phyloP scores from a whole-genome alignment of 2,113 vertebrate species.

The Triplophysa tibetana region DNA sequence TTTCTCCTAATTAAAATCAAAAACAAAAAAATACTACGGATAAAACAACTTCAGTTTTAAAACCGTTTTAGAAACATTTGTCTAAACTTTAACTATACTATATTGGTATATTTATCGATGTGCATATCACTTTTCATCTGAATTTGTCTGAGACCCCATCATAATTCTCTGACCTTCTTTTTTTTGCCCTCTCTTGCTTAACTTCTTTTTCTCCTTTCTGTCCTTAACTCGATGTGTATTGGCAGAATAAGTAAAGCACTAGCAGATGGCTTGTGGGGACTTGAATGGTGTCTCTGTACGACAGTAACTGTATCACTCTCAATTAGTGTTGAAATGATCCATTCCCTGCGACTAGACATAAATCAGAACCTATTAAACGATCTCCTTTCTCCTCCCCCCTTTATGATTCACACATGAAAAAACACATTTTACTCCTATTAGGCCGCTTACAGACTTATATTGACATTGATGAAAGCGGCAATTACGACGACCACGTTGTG shows the following conservation, averaged over 20 bases:
- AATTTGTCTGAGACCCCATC: background rate
- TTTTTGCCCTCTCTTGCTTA: constrained; percentile 3
- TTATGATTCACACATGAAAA: constrained; percentile 70
- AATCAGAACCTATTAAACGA: constrained; percentile 63
- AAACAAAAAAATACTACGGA: no score
- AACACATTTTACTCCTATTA: constrained; percentile 65
- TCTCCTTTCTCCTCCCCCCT: constrained; percentile 43
- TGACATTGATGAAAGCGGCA: constrained; percentile 70
- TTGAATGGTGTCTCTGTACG: constrained; percentile 73
- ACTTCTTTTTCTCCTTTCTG: constrained; percentile 43
- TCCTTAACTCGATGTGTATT: background rate
- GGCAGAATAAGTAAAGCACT: constrained; percentile 64
- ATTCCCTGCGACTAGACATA: constrained; percentile 64
- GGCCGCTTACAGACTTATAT: constrained; percentile 65
- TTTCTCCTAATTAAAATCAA: no score
- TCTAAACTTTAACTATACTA: background rate
- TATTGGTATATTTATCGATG: no score
- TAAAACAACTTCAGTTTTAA: background rate
- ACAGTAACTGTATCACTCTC: constrained; percentile 74
- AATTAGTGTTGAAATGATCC: constrained; percentile 73
- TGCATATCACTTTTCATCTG: background rate
- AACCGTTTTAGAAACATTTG: background rate
- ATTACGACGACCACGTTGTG: constrained; percentile 63
- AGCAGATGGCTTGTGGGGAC: constrained; percentile 67
- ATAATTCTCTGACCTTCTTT: constrained; percentile 44